phyloP scores from a whole-genome alignment of 2,797 vertebrate species.

The Melanotaenia maccullochi region DNA sequence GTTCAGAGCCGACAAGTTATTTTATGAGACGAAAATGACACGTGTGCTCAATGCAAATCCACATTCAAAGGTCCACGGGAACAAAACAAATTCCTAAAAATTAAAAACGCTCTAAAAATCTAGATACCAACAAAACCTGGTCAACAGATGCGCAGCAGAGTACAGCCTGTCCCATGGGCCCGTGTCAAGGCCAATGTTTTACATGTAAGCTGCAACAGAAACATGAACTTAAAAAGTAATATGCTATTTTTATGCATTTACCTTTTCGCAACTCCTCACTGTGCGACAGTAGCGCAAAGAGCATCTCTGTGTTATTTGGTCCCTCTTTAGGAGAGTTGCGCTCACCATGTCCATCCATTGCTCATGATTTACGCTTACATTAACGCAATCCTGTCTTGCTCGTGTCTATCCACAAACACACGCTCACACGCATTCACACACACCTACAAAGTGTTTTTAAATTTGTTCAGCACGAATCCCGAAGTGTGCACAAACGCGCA shows the following conservation, averaged over 20 bases:
- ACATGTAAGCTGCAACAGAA: not conserved
- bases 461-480: conserved; percentile 3
- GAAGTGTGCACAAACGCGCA: not conserved
- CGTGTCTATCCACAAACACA: not conserved
- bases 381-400: conserved; percentile 7
- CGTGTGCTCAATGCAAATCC: not conserved
- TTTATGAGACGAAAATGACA: conserved; percentile 9
- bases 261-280: conserved; percentile 86
- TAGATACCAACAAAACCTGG: not conserved
- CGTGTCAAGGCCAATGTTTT: not conserved
- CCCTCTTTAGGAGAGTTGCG: conserved; percentile 77
- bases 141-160: not conserved
- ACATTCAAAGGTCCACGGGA: not conserved
- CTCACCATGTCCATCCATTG: conserved; percentile 83
- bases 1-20: conserved; percentile 1
- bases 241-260: conserved; percentile 53
- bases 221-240: not conserved
- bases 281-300: conserved; percentile 84
- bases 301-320: conserved; percentile 80
- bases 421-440: not conserved
- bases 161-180: not conserved
- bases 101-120: conserved; percentile 19
- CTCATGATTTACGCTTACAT: conserved; percentile 67
- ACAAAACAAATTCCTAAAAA: not conserved
- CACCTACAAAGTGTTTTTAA: not conserved